Base-by-base conservation (phyloP, 2,113 vertebrate species). In the Origma solitaria region DNA sequence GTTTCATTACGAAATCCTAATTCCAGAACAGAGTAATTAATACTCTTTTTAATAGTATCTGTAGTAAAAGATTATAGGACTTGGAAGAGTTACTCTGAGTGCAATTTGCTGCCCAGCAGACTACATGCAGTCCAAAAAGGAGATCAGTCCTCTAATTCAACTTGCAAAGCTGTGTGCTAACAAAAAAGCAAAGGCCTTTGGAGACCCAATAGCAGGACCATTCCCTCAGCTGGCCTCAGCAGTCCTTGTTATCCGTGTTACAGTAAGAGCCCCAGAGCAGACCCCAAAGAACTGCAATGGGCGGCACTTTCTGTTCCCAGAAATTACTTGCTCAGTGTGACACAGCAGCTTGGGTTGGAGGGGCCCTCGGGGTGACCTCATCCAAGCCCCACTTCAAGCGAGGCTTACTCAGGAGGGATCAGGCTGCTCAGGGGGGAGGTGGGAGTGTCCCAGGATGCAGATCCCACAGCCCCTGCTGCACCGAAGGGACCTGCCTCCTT, bases 11-110 rank as follows among this genome's bases (percentile, higher is more conserved):
- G 0, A 92, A 95, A 92, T 78, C 61, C 68, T 90, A 92, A 96
- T 75, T 94, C 90, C 88, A 92, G 83, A 96, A 70, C 44, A 86
- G 68, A 30, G 49, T 81, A 96, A 97, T 95, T 96, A 95, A 90
- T 96, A 81, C 47, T 95, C 89, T 91, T 61, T 94, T 91, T 94
- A 94, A 94, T 92, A 83, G 68, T 73, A 71, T 81, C 79, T 94
- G 79, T 47, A 91, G 76, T 95, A 96, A 92, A 93, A 96, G 19
- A 70, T 88, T 80, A 90, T 33, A 80, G 56, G 68, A 50, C 82
- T 92, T 71, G 69, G 64, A 68, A 90, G 76, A 82, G 60, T 4
- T 13, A 45, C 51, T 71, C 73, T 78, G 80, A 88, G 93, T 15
- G 15, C 78, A 72, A 11, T 80, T 75, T 1, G 0, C 51, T 96